Conservation (phyloP, 2,113 vertebrate species). For the Brevimyrus niger region DNA sequence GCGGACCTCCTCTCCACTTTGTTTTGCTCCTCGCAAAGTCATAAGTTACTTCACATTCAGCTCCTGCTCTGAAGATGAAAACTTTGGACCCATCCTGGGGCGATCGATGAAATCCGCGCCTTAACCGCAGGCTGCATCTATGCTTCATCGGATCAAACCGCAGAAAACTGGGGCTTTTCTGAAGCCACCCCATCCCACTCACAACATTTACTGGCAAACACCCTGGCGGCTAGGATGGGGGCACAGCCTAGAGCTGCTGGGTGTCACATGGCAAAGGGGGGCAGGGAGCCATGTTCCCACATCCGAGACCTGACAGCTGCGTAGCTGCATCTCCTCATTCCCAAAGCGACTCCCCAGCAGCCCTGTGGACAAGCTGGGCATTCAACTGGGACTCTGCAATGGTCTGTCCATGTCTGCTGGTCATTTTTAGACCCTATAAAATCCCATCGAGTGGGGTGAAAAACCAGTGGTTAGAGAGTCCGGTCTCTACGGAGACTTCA, state of each 20-base stretch:
- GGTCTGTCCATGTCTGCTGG: not conserved
- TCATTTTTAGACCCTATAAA: not conserved
- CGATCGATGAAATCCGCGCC: slow-evolving; percentile 34
- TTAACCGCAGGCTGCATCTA: slow-evolving; percentile 29
- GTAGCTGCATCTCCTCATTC: not conserved
- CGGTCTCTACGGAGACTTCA: not conserved
- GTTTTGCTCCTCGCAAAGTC: not conserved
- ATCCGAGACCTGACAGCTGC: not conserved
- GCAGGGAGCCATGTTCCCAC: not conserved
- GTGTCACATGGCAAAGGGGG: not conserved
- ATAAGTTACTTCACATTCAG: slow-evolving; percentile 38
- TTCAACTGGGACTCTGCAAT: not conserved
- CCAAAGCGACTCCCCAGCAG: not conserved
- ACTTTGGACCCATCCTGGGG: slow-evolving; percentile 16
- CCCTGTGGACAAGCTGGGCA: not conserved
- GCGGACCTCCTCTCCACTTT: not conserved
- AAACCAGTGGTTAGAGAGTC: not conserved
- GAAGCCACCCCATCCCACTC: not conserved
- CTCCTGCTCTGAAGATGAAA: slow-evolving; percentile 28
- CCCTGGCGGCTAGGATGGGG: too few species aligned
- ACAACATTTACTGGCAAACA: not conserved
- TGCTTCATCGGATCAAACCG: slow-evolving; percentile 7
- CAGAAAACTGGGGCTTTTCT: not conserved
- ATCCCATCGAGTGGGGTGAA: not conserved
- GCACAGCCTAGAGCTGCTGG: not conserved